Evolutionary conservation across 2,113 vertebrate species (phyloP).

Genomic region (Peromyscus polionotus): DNA sequence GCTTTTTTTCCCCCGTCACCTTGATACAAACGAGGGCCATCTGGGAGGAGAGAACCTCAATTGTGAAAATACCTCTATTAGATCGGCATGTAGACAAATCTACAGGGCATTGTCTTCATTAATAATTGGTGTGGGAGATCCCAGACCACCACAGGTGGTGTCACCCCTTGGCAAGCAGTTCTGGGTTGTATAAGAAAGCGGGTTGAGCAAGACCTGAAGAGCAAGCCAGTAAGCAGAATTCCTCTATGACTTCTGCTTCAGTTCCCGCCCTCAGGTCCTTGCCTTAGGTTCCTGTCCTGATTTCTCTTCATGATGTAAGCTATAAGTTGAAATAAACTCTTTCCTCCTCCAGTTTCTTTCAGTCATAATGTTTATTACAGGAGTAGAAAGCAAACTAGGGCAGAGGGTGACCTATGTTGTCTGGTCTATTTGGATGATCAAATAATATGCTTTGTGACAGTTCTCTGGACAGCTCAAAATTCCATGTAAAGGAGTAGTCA

Average conservation of each 20-base stretch:
- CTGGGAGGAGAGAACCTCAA: not conserved
- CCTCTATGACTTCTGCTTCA: not conserved
- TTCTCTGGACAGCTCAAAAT: slow-evolving; percentile 27
- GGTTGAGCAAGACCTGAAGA: not conserved
- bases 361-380: not conserved
- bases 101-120: not conserved
- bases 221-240: not conserved
- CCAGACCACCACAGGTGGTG: not conserved
- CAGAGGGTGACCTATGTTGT: not conserved
- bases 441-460: not conserved
- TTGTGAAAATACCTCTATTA: not conserved
- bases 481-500: not conserved
- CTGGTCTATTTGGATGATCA: not conserved
- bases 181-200: not conserved
- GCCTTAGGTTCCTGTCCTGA: not conserved
- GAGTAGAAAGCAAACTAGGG: not conserved
- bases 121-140: not conserved
- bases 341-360: not conserved
- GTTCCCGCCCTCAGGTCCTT: not conserved
- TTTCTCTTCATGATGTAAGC: not conserved
- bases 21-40: not conserved
- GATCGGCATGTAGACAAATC: not conserved
- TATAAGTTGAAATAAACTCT: not conserved
- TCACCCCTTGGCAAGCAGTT: not conserved
- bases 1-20: not conserved